A percentile compares a stretch with the other conserved stretches of the same genome.
Conservation (phyloP, 2,888 invertebrate genomes). For the Mythimna vitellina region DNA sequence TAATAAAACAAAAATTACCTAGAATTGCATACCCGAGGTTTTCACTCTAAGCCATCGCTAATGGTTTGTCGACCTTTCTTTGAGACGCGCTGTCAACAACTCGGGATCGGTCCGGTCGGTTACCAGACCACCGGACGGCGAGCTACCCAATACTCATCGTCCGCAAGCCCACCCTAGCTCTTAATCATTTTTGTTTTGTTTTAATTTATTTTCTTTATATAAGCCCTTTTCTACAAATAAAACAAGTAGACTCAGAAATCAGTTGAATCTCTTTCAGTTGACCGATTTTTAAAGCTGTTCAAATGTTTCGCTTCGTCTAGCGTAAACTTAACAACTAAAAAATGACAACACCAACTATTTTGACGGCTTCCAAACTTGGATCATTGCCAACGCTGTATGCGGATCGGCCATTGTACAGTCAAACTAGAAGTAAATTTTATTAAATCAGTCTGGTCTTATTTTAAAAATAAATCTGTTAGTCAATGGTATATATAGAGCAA, state of each 20-base stretch:
- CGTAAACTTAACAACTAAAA: conserved; percentile 60
- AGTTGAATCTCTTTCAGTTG: conserved; percentile 31
- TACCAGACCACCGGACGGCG: too few relatives aligned
- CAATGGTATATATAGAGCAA: conserved; percentile 33
- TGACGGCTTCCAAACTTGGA: conserved; percentile 57
- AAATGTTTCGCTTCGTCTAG: conserved; percentile 54
- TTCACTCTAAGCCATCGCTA: too few relatives aligned
- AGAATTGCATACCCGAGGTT: too few relatives aligned
- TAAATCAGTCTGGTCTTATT: conserved; percentile 37
- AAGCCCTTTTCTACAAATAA: conserved; percentile 11
- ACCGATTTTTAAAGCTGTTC: conserved; percentile 46
- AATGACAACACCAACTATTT: conserved; percentile 55
- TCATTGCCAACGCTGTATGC: conserved; percentile 48
- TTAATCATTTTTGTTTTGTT: neutral
- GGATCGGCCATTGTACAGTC: conserved; percentile 39
- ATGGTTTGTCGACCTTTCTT: too few relatives aligned
- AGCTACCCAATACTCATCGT: neutral
- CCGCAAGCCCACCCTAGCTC: too few relatives aligned
- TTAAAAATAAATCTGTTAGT: conserved; percentile 43
- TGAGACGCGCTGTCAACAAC: too few relatives aligned
- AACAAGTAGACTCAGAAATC: conserved; percentile 6
- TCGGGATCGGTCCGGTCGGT: too few relatives aligned
- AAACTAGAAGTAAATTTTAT: conserved; percentile 49
- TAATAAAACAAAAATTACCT: too few relatives aligned
- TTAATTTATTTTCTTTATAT: neutral